Conservation (phyloP, 1,140 invertebrate species). For the Trinorchestia longiramus region DNA sequence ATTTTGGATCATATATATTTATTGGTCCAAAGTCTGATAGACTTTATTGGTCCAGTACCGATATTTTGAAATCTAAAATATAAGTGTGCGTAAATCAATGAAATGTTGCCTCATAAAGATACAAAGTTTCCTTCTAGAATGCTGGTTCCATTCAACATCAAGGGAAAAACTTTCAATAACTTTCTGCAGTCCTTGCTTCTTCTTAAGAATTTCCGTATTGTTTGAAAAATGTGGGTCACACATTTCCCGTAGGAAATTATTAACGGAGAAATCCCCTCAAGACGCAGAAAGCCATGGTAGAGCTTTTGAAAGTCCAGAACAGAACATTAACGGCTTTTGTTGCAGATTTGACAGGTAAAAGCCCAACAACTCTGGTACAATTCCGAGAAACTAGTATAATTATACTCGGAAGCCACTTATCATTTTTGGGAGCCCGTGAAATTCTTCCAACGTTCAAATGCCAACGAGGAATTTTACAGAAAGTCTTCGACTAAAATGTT, state of each 20-base stretch:
- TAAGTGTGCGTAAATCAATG: neutral
- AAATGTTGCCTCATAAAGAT: neutral
- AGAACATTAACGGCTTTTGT: conserved; percentile 1
- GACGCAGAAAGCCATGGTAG: neutral
- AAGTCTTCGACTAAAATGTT: neutral
- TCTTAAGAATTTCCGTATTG: neutral
- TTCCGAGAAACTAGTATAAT: neutral
- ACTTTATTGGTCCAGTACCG: too few species aligned
- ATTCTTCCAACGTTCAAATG: neutral
- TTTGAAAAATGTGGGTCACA: neutral
- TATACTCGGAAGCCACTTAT: conserved; percentile 26
- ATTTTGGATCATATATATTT: too few species aligned
- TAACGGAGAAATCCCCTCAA: neutral
- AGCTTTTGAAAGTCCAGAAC: neutral
- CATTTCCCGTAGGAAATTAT: neutral
- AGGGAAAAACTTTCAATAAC: neutral
- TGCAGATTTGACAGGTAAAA: neutral
- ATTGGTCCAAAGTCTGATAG: too few species aligned
- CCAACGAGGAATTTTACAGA: neutral
- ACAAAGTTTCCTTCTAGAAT: neutral
- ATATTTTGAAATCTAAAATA: neutral
- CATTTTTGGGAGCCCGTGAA: neutral
- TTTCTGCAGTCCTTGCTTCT: neutral
- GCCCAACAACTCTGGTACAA: neutral
- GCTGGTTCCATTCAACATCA: neutral